Percentiles rank a stretch among this genome's conserved stretches.
Evolutionary conservation across 2,113 vertebrate genomes (phyloP).

Genomic region (Trichomycterus rosablanca): DNA sequence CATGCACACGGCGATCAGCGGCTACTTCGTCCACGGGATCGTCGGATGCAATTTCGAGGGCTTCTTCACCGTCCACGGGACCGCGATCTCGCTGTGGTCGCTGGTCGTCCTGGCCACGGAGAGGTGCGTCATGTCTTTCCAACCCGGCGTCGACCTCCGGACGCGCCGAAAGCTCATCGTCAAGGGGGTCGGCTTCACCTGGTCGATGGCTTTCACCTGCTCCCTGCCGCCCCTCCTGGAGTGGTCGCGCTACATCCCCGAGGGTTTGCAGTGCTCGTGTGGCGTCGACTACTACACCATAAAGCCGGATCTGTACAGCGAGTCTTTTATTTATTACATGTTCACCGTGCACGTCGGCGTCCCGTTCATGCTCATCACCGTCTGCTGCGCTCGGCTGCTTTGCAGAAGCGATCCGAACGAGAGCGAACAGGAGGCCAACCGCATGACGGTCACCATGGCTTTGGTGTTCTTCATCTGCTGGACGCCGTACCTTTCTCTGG

Average conservation of each 20-base stretch:
- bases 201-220: constrained; percentile 79
- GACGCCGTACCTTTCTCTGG: constrained; percentile 72
- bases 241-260: constrained; percentile 84
- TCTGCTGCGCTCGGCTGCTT: constrained; percentile 77
- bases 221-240: constrained; percentile 68
- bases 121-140: constrained; percentile 78
- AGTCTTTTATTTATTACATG: constrained; percentile 82
- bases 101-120: constrained; percentile 79
- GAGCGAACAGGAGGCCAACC: constrained; percentile 78
- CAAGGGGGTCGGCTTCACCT: constrained; percentile 69
- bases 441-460: constrained; percentile 81
- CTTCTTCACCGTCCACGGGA: constrained; percentile 75
- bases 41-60: constrained; percentile 74
- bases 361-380: constrained; percentile 68
- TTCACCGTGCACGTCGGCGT: constrained; percentile 76
- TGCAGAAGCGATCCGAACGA: constrained; percentile 79
- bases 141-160: constrained; percentile 78
- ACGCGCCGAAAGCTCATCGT: constrained; percentile 68
- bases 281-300: constrained; percentile 80
- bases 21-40: constrained; percentile 78
- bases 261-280: constrained; percentile 81
- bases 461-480: constrained; percentile 77
- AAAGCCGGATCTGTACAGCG: constrained; percentile 74
- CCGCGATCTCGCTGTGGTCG: constrained; percentile 78
- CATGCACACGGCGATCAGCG: constrained; percentile 73